Percentiles rank a stretch among this genome's conserved stretches.
Evolutionary conservation across 2,797 vertebrate genomes (phyloP).

Genomic region (Glyptemys insculpta): DNA sequence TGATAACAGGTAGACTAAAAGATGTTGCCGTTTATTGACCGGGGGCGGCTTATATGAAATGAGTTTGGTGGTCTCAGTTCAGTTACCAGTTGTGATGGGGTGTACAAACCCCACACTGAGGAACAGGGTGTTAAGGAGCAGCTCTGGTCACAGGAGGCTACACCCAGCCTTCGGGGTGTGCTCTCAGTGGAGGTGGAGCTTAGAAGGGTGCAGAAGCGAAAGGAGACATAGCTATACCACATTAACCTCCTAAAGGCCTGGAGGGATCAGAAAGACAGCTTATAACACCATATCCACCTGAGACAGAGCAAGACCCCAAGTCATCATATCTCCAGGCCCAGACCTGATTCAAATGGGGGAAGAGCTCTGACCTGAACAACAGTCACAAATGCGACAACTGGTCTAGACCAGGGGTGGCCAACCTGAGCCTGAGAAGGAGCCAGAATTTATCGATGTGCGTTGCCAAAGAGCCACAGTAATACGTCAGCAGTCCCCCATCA

Average conservation of each 20-base stretch:
- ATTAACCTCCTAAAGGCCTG: neutral
- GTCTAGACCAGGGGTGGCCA: no score
- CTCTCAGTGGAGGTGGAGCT: neutral
- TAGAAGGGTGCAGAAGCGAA: neutral
- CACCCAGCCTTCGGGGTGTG: neutral
- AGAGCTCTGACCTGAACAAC: no score
- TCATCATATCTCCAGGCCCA: no score
- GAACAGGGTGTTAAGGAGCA: neutral
- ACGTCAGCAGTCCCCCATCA: no score
- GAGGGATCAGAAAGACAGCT: no score
- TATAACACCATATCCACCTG: no score
- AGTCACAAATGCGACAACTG: no score
- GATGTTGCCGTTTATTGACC: rapidly evolving
- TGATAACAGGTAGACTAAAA: neutral
- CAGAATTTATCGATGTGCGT: no score
- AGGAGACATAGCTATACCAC: neutral
- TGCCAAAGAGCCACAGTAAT: no score
- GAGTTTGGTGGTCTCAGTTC: neutral
- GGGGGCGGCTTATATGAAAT: neutral
- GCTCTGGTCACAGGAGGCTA: neutral
- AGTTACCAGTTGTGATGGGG: neutral
- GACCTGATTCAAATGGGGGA: no score
- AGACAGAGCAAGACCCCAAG: no score
- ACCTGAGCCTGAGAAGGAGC: no score
- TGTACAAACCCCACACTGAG: neutral